Percentiles rank a stretch among this genome's conserved stretches.
Evolutionary conservation across 1,140 invertebrate genomes (phyloP).

Genomic region (Drosophila chauvacae): DNA sequence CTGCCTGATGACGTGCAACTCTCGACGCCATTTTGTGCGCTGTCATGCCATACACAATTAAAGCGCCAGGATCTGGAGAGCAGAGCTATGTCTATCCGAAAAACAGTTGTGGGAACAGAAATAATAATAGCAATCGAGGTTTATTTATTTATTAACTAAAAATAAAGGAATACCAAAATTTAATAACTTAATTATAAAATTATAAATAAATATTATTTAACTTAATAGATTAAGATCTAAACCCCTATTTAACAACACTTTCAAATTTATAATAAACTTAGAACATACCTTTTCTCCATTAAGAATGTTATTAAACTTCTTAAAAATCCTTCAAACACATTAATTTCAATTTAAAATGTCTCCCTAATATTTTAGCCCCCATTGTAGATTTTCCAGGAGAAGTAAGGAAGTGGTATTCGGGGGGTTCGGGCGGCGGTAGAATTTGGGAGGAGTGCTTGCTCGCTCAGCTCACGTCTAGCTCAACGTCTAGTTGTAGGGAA

Average conservation of each 20-base stretch:
- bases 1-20: slow-evolving; percentile 79
- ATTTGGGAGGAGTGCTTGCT: slow-evolving; percentile 33
- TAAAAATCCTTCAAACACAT: background rate
- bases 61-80: slow-evolving; percentile 59
- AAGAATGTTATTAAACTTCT: background rate
- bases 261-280: background rate
- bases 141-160: background rate
- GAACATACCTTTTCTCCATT: accelerated
- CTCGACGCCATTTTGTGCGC: slow-evolving; percentile 80
- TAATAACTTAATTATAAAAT: background rate
- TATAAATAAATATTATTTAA: background rate
- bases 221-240: background rate
- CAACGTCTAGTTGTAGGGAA: slow-evolving; percentile 80
- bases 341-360: background rate
- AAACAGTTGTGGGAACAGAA: background rate
- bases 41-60: slow-evolving; percentile 82
- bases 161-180: background rate
- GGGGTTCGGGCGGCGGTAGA: background rate
- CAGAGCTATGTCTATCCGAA: slow-evolving; percentile 49
- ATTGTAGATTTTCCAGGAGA: slow-evolving; percentile 1
- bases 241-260: too few relatives aligned
- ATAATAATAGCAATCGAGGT: background rate
- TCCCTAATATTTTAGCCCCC: background rate
- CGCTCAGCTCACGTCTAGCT: slow-evolving; percentile 72
- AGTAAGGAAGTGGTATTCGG: background rate